A percentile compares a stretch with the other conserved stretches of the same genome.
phyloP scores from a whole-genome alignment of 2,797 vertebrate genomes.

The Salmo trutta region DNA sequence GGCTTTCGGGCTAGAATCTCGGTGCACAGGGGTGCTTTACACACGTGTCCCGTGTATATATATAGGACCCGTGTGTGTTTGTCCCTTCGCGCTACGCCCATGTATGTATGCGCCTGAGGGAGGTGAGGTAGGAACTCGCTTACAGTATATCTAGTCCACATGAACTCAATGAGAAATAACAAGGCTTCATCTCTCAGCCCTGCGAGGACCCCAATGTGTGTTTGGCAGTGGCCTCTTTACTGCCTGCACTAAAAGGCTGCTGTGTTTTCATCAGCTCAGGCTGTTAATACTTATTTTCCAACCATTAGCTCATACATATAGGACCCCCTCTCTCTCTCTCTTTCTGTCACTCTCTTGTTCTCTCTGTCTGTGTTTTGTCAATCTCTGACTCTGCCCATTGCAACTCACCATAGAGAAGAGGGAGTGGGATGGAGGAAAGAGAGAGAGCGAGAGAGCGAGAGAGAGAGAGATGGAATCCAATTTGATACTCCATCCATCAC shows the following conservation, averaged over 20 bases:
- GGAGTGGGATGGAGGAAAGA: neutral
- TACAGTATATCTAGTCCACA: constrained; percentile 25
- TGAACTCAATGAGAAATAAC: constrained; percentile 50
- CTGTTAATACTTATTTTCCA: constrained; percentile 29
- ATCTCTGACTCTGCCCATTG: neutral
- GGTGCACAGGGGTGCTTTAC: neutral
- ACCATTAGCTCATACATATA: constrained; percentile 24
- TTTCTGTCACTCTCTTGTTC: neutral
- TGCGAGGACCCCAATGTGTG: neutral
- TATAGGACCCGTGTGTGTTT: constrained; percentile 23
- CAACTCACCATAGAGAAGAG: neutral
- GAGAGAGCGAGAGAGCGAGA: neutral
- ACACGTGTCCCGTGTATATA: constrained; percentile 17
- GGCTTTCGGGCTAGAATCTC: neutral
- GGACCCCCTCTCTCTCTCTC: neutral
- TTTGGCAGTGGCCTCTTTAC: constrained; percentile 18
- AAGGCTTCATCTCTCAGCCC: constrained; percentile 17
- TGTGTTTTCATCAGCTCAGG: constrained; percentile 35
- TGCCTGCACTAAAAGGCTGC: constrained; percentile 38
- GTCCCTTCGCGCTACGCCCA: constrained; percentile 14
- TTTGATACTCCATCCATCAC: neutral
- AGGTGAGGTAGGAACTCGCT: neutral
- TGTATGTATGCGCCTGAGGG: constrained; percentile 8
- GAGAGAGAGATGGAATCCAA: neutral
- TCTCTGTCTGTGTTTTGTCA: constrained; percentile 17